Conservation (phyloP, 2,888 invertebrate species). For the Eupithecia subumbrata region DNA sequence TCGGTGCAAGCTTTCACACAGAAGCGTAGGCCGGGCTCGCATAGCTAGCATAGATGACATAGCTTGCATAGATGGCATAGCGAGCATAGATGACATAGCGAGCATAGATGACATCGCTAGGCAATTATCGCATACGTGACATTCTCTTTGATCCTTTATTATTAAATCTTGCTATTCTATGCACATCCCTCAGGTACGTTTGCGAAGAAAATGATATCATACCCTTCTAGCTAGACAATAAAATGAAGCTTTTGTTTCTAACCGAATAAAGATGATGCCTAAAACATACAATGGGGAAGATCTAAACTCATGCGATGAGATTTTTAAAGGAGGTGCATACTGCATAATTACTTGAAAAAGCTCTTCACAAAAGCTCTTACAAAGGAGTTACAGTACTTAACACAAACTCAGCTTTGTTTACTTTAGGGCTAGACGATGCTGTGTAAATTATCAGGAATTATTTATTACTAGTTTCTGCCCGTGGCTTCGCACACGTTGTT, state of each 20-base stretch:
- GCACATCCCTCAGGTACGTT: not conserved
- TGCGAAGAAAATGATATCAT: not conserved
- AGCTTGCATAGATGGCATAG: conserved; percentile 14
- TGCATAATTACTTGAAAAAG: not conserved
- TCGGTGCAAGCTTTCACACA: conserved; percentile 24
- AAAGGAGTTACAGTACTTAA: too few relatives aligned
- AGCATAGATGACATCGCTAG: conserved; percentile 20
- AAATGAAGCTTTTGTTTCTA: too few relatives aligned
- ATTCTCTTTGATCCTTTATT: conserved; percentile 21
- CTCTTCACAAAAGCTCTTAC: not conserved
- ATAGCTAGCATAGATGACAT: conserved; percentile 6
- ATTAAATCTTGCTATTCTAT: conserved; percentile 14
- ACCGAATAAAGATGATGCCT: too few relatives aligned
- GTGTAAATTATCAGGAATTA: not conserved
- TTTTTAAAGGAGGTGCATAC: not conserved
- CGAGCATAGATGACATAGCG: conserved; percentile 18
- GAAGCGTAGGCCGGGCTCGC: conserved; percentile 15
- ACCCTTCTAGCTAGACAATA: not conserved
- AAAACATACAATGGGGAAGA: not conserved
- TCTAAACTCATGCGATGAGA: not conserved
- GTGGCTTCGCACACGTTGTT: too few relatives aligned
- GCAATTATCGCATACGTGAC: conserved; percentile 28
- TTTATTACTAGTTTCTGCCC: not conserved
- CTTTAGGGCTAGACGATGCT: too few relatives aligned
- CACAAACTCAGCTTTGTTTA: not conserved